Percentiles rank a stretch among this genome's conserved stretches.
phyloP scores from a whole-genome alignment of 2,888 invertebrate genomes.

The Apodemia hepburni region DNA sequence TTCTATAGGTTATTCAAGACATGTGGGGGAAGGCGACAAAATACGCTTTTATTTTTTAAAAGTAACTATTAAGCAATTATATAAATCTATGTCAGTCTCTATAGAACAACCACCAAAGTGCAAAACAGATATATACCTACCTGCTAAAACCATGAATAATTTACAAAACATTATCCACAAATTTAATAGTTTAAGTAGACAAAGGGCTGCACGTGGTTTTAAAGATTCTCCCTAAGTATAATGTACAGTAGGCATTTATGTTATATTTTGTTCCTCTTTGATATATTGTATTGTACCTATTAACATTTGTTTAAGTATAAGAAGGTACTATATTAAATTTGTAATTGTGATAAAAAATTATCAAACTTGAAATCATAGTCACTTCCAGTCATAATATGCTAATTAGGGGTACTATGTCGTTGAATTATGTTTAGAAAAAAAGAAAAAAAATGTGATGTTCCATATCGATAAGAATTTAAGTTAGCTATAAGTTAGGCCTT shows the following conservation, averaged over 20 bases:
- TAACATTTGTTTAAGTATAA: conserved; percentile 39
- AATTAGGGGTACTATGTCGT: conserved; percentile 65
- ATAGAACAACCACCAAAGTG: conserved; percentile 21
- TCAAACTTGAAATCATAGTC: conserved; percentile 72
- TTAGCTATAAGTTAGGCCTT: conserved; percentile 48
- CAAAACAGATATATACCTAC: conserved; percentile 17
- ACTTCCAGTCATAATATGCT: conserved; percentile 80
- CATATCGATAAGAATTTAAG: conserved; percentile 44
- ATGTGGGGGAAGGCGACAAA: conserved; percentile 85
- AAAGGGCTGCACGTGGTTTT: conserved; percentile 48
- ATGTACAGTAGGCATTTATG: conserved; percentile 27
- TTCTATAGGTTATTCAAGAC: conserved; percentile 43
- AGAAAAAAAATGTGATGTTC: conserved; percentile 63
- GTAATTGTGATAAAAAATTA: conserved; percentile 65
- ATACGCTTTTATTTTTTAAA: conserved; percentile 82
- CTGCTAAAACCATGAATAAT: conserved; percentile 26
- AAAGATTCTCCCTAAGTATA: conserved; percentile 40
- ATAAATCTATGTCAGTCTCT: conserved; percentile 27
- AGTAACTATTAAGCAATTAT: conserved; percentile 37
- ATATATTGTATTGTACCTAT: conserved; percentile 45
- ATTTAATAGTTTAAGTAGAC: conserved; percentile 35
- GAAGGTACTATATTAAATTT: conserved; percentile 59
- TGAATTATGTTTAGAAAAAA: conserved; percentile 47
- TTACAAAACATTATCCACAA: conserved; percentile 26
- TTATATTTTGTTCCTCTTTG: conserved; percentile 61